Conservation (phyloP, 2,113 vertebrate genomes). For the Phaethornis superciliosus region DNA sequence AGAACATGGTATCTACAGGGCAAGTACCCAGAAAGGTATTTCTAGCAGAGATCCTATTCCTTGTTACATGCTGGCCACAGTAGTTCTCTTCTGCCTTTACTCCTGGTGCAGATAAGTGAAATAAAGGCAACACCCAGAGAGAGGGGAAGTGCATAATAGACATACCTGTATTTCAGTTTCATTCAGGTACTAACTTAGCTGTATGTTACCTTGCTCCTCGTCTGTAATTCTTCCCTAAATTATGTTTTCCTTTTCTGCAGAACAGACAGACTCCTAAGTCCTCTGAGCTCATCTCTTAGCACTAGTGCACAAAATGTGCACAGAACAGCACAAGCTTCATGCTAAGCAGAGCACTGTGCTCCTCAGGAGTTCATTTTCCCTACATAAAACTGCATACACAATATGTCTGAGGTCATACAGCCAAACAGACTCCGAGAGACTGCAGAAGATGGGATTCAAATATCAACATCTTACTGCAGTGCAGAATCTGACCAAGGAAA, state of each 20-base stretch:
- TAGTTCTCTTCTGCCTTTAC: background rate
- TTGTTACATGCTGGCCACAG: background rate
- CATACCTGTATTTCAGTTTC: background rate
- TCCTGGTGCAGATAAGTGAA: background rate
- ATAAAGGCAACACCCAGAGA: background rate
- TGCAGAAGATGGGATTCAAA: background rate
- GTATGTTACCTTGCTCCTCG: background rate
- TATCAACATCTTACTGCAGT: background rate
- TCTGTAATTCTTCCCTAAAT: background rate
- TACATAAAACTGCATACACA: background rate
- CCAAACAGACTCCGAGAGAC: background rate
- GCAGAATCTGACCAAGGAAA: background rate
- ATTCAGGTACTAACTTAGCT: background rate
- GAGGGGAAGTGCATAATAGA: background rate
- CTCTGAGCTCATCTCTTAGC: background rate
- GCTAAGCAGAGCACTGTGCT: background rate
- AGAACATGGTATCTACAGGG: background rate
- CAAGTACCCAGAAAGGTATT: background rate
- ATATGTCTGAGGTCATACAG: background rate
- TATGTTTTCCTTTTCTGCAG: background rate
- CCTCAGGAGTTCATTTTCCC: background rate
- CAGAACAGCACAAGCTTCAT: background rate
- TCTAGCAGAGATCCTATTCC: background rate
- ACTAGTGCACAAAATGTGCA: fast-evolving
- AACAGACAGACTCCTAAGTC: background rate